Evolutionary conservation across 1,140 invertebrate genomes (phyloP).

Genomic region (Drosophila sechellia): DNA sequence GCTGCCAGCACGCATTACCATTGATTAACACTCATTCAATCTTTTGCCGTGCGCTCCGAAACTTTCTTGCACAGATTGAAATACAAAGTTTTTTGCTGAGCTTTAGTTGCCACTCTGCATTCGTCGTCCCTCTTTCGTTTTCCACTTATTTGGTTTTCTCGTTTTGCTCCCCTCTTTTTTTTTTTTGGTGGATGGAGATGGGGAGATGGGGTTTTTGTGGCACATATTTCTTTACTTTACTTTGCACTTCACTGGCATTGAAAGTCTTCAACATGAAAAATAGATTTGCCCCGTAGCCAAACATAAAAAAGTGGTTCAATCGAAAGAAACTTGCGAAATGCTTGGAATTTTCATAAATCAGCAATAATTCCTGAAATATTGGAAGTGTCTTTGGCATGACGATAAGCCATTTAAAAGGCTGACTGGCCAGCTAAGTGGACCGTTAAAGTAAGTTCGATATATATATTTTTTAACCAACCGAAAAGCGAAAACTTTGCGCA

Average conservation of each 20-base stretch:
- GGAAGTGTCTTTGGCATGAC: slow-evolving; percentile 64
- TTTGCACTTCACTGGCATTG: slow-evolving; percentile 56
- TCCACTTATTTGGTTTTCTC: slow-evolving; percentile 63
- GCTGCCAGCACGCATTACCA: slow-evolving; percentile 75
- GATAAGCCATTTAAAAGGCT: slow-evolving; percentile 59
- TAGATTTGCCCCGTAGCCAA: slow-evolving; percentile 65
- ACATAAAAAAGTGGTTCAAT: slow-evolving; percentile 21
- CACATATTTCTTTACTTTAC: slow-evolving; percentile 63
- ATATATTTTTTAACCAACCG: not conserved
- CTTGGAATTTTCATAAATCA: slow-evolving; percentile 75
- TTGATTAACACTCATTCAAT: slow-evolving; percentile 79
- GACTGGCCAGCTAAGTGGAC: slow-evolving; percentile 39
- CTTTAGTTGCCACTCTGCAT: slow-evolving; percentile 53
- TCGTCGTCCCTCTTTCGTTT: slow-evolving; percentile 43
- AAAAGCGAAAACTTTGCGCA: slow-evolving; percentile 43
- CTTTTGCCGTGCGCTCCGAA: slow-evolving; percentile 59
- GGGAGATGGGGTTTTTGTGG: slow-evolving; percentile 8
- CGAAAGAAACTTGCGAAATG: slow-evolving; percentile 42
- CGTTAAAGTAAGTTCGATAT: slow-evolving; percentile 14
- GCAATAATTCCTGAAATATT: slow-evolving; percentile 69
- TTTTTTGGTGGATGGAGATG: not conserved
- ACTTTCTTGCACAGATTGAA: slow-evolving; percentile 79
- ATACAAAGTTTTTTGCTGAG: slow-evolving; percentile 77
- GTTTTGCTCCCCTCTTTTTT: too few species aligned
- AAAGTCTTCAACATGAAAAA: slow-evolving; percentile 77